phyloP scores from a whole-genome alignment of 2,113 vertebrate genomes.

The Charina bottae region DNA sequence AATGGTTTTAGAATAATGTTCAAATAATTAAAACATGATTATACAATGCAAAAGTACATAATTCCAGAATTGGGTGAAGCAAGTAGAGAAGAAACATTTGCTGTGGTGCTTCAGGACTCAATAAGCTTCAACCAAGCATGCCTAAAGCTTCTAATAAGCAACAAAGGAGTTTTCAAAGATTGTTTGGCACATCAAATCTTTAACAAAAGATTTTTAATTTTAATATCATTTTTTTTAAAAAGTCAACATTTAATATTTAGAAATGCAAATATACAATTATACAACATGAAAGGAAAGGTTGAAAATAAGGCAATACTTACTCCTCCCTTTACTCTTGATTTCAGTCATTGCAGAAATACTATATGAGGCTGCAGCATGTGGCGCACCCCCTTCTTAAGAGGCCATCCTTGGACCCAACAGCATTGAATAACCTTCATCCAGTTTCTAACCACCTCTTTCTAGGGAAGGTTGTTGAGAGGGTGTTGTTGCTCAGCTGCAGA shows the following conservation, averaged over 20 bases:
- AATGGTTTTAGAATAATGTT: not conserved
- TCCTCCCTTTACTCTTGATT: not conserved
- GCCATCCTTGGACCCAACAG: too few relatives aligned
- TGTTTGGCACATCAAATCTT: slow-evolving; percentile 9
- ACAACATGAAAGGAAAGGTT: not conserved
- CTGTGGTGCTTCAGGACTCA: slow-evolving; percentile 26
- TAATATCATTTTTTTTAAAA: slow-evolving; percentile 24
- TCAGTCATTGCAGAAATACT: not conserved
- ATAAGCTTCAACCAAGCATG: slow-evolving; percentile 58
- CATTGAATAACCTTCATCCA: too few relatives aligned
- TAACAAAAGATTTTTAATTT: not conserved
- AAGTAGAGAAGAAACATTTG: slow-evolving; percentile 46
- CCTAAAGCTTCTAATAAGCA: slow-evolving; percentile 41
- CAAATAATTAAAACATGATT: not conserved
- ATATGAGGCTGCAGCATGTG: not conserved
- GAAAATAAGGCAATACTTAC: too few relatives aligned
- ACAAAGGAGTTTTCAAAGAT: slow-evolving; percentile 49
- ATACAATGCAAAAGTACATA: not conserved
- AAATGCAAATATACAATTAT: not conserved
- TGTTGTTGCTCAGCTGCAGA: too few relatives aligned
- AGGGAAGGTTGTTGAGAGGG: too few relatives aligned
- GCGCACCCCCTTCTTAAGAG: too few relatives aligned
- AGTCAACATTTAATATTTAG: not conserved
- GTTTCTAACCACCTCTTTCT: too few relatives aligned
- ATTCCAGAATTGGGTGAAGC: not conserved